Percentiles rank a stretch among this genome's conserved stretches.
Conservation (phyloP, 1,140 invertebrate species). For the Cylas formicarius region DNA sequence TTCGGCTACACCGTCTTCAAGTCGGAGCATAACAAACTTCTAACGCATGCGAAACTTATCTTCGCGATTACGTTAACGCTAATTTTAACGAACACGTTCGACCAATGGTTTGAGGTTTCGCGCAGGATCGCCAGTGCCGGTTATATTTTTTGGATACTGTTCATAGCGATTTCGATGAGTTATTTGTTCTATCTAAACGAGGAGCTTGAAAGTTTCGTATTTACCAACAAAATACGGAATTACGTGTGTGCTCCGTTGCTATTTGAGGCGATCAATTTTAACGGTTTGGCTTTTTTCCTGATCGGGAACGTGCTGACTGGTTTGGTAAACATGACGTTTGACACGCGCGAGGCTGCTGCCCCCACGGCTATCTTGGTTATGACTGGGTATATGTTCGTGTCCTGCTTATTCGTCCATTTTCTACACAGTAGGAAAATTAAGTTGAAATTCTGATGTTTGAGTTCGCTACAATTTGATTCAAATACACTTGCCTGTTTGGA, state of each 20-base stretch:
- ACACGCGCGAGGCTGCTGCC: conserved; percentile 50
- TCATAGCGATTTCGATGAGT: conserved; percentile 49
- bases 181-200: conserved; percentile 51
- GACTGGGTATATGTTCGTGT: conserved; percentile 20
- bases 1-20: conserved; percentile 53
- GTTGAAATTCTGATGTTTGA: conserved; percentile 6
- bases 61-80: conserved; percentile 45
- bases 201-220: conserved; percentile 41
- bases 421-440: conserved; percentile 17
- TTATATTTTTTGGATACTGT: conserved; percentile 68
- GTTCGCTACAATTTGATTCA: not conserved
- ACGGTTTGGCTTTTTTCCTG: conserved; percentile 72
- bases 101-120: conserved; percentile 49
- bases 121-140: conserved; percentile 69
- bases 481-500: not conserved
- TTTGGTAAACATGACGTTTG: conserved; percentile 61
- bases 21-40: conserved; percentile 21
- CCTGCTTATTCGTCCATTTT: conserved; percentile 16
- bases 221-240: conserved; percentile 22
- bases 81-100: conserved; percentile 42
- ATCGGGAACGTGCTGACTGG: conserved; percentile 74
- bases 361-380: conserved; percentile 41
- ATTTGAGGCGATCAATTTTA: conserved; percentile 61
- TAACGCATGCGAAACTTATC: conserved; percentile 34
- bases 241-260: conserved; percentile 46